phyloP scores from a whole-genome alignment of 2,797 vertebrate genomes.

The Gallinago stenura region DNA sequence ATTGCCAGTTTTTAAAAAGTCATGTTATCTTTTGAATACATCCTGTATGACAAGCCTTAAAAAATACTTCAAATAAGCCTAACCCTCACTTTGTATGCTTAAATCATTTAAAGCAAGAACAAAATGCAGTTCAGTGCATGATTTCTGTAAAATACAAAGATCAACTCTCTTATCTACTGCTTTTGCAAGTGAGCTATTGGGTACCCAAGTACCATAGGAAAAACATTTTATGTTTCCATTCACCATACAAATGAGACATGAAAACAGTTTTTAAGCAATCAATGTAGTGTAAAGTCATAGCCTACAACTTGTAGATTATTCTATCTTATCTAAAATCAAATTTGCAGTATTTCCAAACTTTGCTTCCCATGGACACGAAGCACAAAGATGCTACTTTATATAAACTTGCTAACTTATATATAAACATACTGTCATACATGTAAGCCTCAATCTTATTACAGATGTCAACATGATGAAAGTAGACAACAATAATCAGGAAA shows the following conservation, averaged over 20 bases:
- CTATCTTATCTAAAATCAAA: neutral
- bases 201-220: constrained; percentile 59
- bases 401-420: neutral
- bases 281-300: constrained; percentile 33
- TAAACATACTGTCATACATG: neutral
- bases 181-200: constrained; percentile 37
- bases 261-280: constrained; percentile 49
- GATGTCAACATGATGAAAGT: neutral
- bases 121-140: constrained; percentile 30
- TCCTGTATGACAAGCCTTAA: constrained; percentile 68
- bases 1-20: constrained; percentile 71
- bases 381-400: neutral
- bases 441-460: neutral
- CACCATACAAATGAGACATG: constrained; percentile 5
- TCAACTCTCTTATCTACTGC: neutral
- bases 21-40: constrained; percentile 70
- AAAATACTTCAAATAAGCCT: constrained; percentile 57
- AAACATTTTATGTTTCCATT: constrained; percentile 60
- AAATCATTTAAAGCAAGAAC: constrained; percentile 54
- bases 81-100: constrained; percentile 33
- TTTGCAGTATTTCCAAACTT: neutral
- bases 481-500: neutral
- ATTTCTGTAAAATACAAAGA: constrained; percentile 56
- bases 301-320: neutral
- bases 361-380: neutral